Conservation (phyloP, 1,140 invertebrate species). For the Harpegnathos saltator region DNA sequence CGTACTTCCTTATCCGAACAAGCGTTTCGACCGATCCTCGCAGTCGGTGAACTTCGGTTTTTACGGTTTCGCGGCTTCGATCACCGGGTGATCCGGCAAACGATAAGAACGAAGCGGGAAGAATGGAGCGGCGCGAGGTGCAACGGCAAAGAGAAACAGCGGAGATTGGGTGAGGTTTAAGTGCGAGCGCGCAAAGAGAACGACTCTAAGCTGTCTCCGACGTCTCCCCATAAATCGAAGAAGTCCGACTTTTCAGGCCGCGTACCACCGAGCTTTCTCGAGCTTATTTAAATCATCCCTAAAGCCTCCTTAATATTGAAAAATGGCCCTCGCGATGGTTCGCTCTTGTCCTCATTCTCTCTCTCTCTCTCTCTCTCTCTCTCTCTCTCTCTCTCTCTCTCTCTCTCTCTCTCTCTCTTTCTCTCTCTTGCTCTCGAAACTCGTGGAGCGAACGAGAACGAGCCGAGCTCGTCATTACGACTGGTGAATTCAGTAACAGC, state of each 20-base stretch:
- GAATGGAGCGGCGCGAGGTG: conserved; percentile 49
- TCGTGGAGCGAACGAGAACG: conserved; percentile 22
- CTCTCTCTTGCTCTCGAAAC: neutral
- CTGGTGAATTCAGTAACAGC: neutral
- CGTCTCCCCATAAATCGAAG: conserved; percentile 82
- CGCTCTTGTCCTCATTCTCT: conserved; percentile 1
- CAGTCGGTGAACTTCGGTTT: conserved; percentile 53
- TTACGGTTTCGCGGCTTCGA: conserved; percentile 60
- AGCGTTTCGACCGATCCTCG: conserved; percentile 5
- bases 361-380: neutral
- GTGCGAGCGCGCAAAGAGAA: conserved; percentile 58
- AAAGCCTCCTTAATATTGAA: conserved; percentile 82
- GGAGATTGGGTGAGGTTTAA: conserved; percentile 57
- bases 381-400: too few species aligned
- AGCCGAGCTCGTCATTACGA: neutral
- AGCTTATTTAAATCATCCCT: conserved; percentile 82
- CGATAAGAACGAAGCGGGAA: conserved; percentile 64
- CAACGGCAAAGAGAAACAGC: conserved; percentile 70
- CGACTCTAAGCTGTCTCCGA: conserved; percentile 70
- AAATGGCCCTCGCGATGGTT: conserved; percentile 60
- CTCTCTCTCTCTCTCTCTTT: neutral
- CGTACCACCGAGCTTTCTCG: conserved; percentile 65
- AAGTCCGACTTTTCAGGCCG: conserved; percentile 73
- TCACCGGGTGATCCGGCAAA: conserved; percentile 20
- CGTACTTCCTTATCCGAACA: conserved; percentile 61